Evolutionary conservation across 2,797 vertebrate species (phyloP), one percentile per base, ranked within the genome.

Genomic region (Cirrhinus mrigala): DNA sequence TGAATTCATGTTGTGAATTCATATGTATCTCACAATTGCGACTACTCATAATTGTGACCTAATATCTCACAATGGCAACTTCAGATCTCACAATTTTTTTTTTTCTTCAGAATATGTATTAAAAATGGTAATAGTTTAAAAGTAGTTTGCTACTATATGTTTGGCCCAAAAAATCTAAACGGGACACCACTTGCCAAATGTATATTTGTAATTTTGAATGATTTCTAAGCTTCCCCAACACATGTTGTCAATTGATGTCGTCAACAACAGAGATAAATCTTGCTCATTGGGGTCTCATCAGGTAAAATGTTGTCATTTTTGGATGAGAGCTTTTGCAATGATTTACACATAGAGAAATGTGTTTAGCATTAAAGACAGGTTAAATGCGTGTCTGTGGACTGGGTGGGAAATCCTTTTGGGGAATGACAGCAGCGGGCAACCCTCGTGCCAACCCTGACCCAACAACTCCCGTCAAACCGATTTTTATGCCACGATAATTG

Each of bases 211-310:
- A 18, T 22, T 52, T 75, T 22, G 48, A 74, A 74, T 20, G 46
- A 27, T 33, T 52, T 64, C 46, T 58, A 73, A 77, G 29, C 29
- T n/a, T 71, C 37, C 56, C 75, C 66, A 14, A 71, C 40, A 71
- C 20, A 12, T 24, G 44, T 69, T 15, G 73, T 81, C 80, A 70
- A n/a, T 66, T 70, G 86, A 48, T 84, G 81, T 81, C 58, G 76
- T 77, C 81, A 88, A 86, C 77, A 83, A 50, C 52, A 76, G 69
- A 58, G 52, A 83, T 78, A 84, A 69, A 62, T 64, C 71, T 77
- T 76, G 54, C 11, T 11, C 60, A 62, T 62, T 76, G 68, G 46
- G 40, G 62, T 37, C 33, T 71, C 70, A 46, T 85, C 78, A 56
- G 69, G 46, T 71, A 8, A 68, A 52, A 60, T 73, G 64, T 70